These are phyloP conservation scores for Tenthredo scrophulariae DNA, from an alignment of 2,888 invertebrate genomes.

Conservation along the genomic window DNA sequence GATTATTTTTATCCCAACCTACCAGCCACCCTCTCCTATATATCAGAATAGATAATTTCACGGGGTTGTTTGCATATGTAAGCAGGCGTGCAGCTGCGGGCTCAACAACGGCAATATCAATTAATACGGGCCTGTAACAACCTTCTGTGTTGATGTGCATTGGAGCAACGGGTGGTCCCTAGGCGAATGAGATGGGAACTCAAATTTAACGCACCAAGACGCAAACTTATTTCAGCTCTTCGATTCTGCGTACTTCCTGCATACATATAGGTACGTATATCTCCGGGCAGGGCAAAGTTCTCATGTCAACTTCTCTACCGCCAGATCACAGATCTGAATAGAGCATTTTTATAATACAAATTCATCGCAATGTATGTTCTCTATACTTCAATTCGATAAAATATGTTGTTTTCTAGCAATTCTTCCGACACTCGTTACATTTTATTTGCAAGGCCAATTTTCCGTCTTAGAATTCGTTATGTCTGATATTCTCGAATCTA, in stretches of 20 bases:
- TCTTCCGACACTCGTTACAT: background rate
- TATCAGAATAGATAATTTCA: constrained; percentile 49
- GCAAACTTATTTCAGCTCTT: constrained; percentile 34
- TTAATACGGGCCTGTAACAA: constrained; percentile 50
- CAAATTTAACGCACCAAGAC: constrained; percentile 48
- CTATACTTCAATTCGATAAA: background rate
- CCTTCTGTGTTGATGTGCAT: constrained; percentile 41
- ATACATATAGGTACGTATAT: background rate
- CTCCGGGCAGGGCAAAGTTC: background rate
- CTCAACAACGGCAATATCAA: constrained; percentile 53
- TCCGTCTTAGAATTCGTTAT: background rate
- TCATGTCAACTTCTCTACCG: background rate
- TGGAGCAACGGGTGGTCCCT: constrained; percentile 46
- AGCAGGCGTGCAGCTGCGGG: constrained; percentile 53
- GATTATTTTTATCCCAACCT: constrained; percentile 41
- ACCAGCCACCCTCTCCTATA: constrained; percentile 35
- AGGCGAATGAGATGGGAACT: constrained; percentile 21
- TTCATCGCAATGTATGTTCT: background rate
- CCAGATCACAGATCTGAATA: background rate
- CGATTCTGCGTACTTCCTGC: background rate
- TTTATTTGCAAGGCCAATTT: background rate
- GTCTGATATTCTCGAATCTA: background rate
- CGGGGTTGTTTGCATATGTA: constrained; percentile 52
- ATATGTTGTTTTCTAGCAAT: background rate
- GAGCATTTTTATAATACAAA: background rate